Percentiles rank a stretch among this genome's conserved stretches.
These are phyloP conservation scores for Mystacides longicornis DNA, from an alignment of 2,888 invertebrate species.

Conservation along the genomic window DNA sequence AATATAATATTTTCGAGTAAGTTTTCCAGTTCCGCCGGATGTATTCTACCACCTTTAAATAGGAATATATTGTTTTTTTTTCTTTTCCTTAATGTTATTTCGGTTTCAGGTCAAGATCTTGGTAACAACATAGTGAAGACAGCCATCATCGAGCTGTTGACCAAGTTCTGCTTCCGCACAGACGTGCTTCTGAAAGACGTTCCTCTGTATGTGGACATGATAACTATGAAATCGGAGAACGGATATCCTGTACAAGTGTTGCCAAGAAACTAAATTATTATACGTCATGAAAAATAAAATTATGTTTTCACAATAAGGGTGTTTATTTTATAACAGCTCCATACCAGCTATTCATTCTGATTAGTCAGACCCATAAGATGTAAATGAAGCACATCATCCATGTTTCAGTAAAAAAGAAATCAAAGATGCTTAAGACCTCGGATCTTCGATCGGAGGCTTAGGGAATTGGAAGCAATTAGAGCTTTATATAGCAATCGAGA, in stretches of 20 bases:
- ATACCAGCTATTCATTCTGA: not conserved
- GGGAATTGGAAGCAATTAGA: too few relatives aligned
- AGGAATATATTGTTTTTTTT: not conserved
- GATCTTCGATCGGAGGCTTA: too few relatives aligned
- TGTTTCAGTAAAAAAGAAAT: too few relatives aligned
- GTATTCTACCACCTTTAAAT: too few relatives aligned
- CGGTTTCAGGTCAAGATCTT: constrained; percentile 6
- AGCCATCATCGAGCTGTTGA: constrained; percentile 5
- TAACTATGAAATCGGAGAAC: constrained; percentile 5
- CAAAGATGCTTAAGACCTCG: too few relatives aligned
- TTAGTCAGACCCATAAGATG: too few relatives aligned
- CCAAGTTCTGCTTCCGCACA: constrained; percentile 6
- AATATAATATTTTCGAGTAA: too few relatives aligned
- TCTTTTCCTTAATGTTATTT: not conserved
- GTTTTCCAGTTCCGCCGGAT: too few relatives aligned
- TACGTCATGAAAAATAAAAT: not conserved
- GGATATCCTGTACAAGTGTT: constrained; percentile 4
- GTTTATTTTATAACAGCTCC: not conserved
- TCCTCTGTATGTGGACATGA: constrained; percentile 4
- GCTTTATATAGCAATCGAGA: too few relatives aligned
- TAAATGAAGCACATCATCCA: too few relatives aligned
- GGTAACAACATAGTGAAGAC: constrained; percentile 7
- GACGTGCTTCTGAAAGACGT: constrained; percentile 7
- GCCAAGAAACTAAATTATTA: not conserved
- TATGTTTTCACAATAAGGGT: not conserved